A percentile compares a stretch with the other conserved stretches of the same genome.
Evolutionary conservation across 2,113 vertebrate species (phyloP).

Genomic region (Mellivora capensis): DNA sequence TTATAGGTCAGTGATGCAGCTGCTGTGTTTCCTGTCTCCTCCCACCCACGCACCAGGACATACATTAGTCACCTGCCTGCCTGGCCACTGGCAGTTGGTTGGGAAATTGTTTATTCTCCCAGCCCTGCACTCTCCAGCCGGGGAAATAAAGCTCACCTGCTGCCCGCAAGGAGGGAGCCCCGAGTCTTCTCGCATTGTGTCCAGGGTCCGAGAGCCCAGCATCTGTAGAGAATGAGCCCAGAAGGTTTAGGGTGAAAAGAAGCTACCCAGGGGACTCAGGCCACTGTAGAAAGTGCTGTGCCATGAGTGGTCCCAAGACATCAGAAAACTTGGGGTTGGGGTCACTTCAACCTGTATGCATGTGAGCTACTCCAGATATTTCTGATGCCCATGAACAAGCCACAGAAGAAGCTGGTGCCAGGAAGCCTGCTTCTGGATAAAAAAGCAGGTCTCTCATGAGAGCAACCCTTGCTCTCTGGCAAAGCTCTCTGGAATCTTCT

Average conservation of each 20-base stretch:
- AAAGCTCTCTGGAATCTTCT: neutral
- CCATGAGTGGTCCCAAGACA: neutral
- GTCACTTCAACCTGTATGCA: neutral
- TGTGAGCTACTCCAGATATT: accelerated
- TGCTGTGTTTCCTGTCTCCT: neutral
- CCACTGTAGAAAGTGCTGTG: neutral
- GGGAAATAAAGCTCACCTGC: neutral
- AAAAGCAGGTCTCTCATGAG: neutral
- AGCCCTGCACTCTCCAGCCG: conserved; percentile 4
- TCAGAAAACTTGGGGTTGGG: neutral
- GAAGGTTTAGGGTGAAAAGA: neutral
- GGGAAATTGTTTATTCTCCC: conserved; percentile 34
- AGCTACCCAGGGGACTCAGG: neutral
- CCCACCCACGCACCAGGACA: neutral
- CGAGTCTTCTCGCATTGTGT: neutral
- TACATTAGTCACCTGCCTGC: conserved; percentile 54
- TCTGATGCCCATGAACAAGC: neutral
- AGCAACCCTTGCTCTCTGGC: neutral
- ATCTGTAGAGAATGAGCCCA: neutral
- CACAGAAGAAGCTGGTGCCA: neutral
- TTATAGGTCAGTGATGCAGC: neutral
- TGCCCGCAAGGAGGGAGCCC: neutral
- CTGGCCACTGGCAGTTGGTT: neutral
- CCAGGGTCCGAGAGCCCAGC: neutral
- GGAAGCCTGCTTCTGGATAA: neutral